These are phyloP conservation scores for Coelinius sp. DNA, from an alignment of 2,888 invertebrate species.

Conservation along the genomic window DNA sequence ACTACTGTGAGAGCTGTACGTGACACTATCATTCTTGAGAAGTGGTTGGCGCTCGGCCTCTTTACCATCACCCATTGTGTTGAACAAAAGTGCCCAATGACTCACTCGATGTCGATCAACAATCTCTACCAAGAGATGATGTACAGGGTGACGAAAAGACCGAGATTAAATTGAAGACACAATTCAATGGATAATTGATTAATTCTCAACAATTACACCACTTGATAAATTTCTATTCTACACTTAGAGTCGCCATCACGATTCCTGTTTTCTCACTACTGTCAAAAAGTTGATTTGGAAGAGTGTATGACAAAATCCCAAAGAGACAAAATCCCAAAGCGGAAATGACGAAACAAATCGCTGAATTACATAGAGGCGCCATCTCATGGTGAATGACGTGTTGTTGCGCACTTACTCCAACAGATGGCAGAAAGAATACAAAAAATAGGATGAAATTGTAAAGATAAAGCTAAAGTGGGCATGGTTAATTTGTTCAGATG, in stretches of 20 bases:
- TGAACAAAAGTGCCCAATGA: background rate
- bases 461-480: too few species aligned
- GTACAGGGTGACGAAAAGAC: background rate
- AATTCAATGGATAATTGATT: background rate
- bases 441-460: too few species aligned
- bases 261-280: conserved; percentile 5
- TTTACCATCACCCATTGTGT: conserved; percentile 76
- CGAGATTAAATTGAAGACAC: background rate
- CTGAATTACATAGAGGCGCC: too few species aligned
- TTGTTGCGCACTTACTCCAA: too few species aligned
- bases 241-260: background rate
- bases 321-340: too few species aligned
- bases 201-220: background rate
- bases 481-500: too few species aligned
- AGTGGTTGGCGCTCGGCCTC: conserved; percentile 78
- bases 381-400: too few species aligned
- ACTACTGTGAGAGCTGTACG: conserved; percentile 55
- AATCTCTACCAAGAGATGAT: background rate
- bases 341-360: too few species aligned
- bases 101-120: background rate
- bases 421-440: too few species aligned
- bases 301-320: too few species aligned
- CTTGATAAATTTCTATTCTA: background rate
- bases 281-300: background rate
- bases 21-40: conserved; percentile 70